Percentiles rank a stretch among this genome's conserved stretches.
Evolutionary conservation across 2,113 vertebrate genomes (phyloP).

Genomic region (Pelodiscus sinensis): DNA sequence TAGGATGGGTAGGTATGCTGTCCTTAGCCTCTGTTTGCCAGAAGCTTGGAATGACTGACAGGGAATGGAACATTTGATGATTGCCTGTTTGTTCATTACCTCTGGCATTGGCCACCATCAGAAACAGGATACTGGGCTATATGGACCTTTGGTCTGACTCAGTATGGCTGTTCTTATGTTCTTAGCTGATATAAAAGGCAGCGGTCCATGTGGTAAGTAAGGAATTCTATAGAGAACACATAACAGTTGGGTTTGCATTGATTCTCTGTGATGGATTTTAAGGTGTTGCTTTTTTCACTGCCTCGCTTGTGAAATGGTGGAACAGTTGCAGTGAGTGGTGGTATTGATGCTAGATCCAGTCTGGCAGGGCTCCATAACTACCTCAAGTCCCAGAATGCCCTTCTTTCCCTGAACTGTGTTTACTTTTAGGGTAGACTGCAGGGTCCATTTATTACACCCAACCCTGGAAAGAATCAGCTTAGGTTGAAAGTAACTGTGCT

Average conservation of each 20-base stretch:
- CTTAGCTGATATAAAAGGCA: neutral
- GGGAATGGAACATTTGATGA: too few species aligned
- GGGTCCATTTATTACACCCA: rapidly evolving
- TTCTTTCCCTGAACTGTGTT: neutral
- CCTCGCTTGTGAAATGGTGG: neutral
- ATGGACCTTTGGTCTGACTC: too few species aligned
- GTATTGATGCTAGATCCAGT: rapidly evolving
- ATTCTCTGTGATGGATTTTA: neutral
- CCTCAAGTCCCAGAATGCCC: neutral
- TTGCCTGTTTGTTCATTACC: too few species aligned
- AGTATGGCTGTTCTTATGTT: too few species aligned
- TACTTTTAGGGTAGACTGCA: neutral
- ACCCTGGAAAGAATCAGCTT: neutral
- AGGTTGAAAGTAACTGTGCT: neutral
- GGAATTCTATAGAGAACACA: neutral
- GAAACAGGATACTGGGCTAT: too few species aligned
- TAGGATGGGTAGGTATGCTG: too few species aligned
- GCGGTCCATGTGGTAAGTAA: rapidly evolving
- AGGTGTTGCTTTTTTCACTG: neutral
- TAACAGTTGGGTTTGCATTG: neutral
- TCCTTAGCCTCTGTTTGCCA: too few species aligned
- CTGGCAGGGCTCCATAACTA: rapidly evolving
- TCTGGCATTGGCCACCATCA: too few species aligned
- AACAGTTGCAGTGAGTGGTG: neutral
- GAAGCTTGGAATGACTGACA: too few species aligned